Evolutionary conservation across 2,797 vertebrate genomes (phyloP), one percentile per base, ranked within the genome.

Genomic region (Siniperca undulata): DNA sequence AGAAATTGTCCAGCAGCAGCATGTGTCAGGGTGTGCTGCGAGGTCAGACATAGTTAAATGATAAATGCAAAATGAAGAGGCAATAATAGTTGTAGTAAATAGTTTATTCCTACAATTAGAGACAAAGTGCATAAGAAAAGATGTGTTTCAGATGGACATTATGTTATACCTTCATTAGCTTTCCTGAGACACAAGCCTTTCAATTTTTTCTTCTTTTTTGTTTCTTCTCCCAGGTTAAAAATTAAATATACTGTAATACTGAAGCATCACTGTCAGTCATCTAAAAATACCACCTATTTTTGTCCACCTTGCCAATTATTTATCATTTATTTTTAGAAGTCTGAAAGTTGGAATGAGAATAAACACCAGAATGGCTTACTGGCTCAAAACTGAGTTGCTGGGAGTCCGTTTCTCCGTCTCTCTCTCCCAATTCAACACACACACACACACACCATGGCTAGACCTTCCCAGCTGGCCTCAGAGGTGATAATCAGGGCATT

Each of bases 401-500:
- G 59, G 44, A 34, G 59, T 77, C 24, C 36, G 20, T 74, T 58
- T 83, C 52, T 73, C 19, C 46, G 20, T 58, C 24, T 67, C 56
- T 34, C 12, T 67, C 17, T 38, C 59, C 12, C 14, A 42, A 22
- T 36, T 36, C 9, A 36, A 44, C 48, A n/a, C 68, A 20, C 40
- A n/a, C 24, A 46, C 38, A 46, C 74, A 82, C 68, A 76, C 68
- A 36, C 20, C 17, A 27, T 11, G 67, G 40, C 42, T 34, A 74
- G 73, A 72, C 69, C 75, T 69, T 82, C 89, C 61, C 91, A 89
- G 83, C 86, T 90, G 89, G 91, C 82, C 17, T 80, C 70, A 78
- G 70, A 92, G 86, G 89, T 86, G 89, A 90, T 92, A 89, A 94
- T 94, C 88, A 74, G 77, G 81, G 84, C 74, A 62, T 80, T 86